Conservation (phyloP, 2,888 invertebrate genomes). For the Nysson spinosus region DNA sequence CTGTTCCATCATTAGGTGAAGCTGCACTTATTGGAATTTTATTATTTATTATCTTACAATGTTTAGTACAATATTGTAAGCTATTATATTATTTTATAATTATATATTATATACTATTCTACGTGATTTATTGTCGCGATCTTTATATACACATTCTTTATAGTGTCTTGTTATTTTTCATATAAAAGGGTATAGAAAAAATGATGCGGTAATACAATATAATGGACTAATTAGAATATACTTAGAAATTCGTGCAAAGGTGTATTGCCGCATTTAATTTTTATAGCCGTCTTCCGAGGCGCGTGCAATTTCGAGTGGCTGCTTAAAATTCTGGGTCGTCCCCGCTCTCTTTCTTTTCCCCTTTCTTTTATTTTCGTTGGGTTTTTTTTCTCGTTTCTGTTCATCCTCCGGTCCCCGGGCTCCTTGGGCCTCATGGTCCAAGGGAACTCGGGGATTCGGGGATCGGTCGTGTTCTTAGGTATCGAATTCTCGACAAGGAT, state of each 20-base stretch:
- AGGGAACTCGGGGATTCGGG: constrained; percentile 10
- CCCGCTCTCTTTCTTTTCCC: constrained; percentile 26
- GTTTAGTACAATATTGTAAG: too few species aligned
- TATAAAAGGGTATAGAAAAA: too few species aligned
- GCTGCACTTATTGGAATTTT: too few species aligned
- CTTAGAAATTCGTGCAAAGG: background rate
- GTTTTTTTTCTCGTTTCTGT: constrained; percentile 19
- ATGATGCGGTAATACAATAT: too few species aligned
- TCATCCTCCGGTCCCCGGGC: constrained; percentile 30
- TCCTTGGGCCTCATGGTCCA: constrained; percentile 1
- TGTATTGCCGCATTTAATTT: constrained; percentile 8
- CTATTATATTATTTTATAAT: too few species aligned
- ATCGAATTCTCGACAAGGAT: constrained; percentile 58
- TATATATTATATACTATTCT: too few species aligned
- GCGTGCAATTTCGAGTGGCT: constrained; percentile 60
- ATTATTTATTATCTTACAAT: too few species aligned
- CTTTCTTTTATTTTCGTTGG: constrained; percentile 1
- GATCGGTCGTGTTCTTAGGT: constrained; percentile 50
- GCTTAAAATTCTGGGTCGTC: constrained; percentile 62
- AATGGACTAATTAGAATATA: background rate
- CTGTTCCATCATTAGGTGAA: too few species aligned
- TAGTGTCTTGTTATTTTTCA: too few species aligned
- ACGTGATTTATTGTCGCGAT: too few species aligned
- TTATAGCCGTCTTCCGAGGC: constrained; percentile 19
- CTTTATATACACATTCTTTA: too few species aligned